Base-by-base conservation (phyloP, 2,888 invertebrate species). In the Epirrhoe tristata region DNA sequence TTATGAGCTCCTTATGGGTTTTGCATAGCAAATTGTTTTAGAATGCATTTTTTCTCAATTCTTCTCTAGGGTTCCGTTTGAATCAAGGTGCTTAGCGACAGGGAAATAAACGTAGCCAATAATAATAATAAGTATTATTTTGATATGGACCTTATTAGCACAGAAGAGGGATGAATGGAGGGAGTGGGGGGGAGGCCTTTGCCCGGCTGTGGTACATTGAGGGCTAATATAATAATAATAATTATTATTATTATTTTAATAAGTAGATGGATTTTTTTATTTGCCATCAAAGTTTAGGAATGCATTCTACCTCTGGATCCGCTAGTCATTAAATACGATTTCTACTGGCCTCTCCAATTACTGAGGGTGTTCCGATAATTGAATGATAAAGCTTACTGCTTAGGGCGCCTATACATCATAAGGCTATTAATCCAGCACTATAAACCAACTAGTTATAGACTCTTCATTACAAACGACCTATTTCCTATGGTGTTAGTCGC, bases 1-100 rank as follows among this genome's bases (percentile, higher is more conserved):
- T 57, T 46, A 32, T 57, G 57, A 16, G 46, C 17, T 57, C 56
- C 56, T 32, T 48, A 52, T 31, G 46, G 24, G n/a, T 48, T 48
- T 48, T 48, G 43, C 31, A 55, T 43, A 32, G 12, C 14, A 53
- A 43, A 36, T 36, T 48, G 46, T 46, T n/a, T 6, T 48, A 16
- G 4, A 48, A 48, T 43, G 10, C 12, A 10, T 43, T 43, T 43
- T 43, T 43, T 4, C 12, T 10, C 12, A 43, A 0, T 43, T 34
- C 34, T 34, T 34, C 34, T 34, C 1, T 12, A 43, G 39, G 39
- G 39, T 39, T 39, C 36, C 8, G 8, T 39, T 2, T 12, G 12
- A 12, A 8, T 8, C 3, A 43, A 43, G 12, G 39, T 10, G 12
- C 12, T 43, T 3, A 12, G 10, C 39, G 39, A 43, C 24, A 24